Evolutionary conservation across 2,888 invertebrate species (phyloP).

Genomic region (Melanargia galathea): DNA sequence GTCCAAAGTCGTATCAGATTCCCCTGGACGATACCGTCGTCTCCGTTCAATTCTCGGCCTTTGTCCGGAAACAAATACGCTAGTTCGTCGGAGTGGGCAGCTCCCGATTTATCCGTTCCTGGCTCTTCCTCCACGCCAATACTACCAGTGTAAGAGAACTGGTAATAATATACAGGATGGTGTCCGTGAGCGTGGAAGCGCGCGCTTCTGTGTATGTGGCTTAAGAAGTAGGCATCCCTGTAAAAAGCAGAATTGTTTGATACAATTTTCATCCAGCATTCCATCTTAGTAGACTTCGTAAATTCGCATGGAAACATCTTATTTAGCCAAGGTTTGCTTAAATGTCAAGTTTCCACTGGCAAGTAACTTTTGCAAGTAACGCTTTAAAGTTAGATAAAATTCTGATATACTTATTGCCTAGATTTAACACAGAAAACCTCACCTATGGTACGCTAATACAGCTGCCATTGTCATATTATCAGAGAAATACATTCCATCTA

Average conservation of each 20-base stretch:
- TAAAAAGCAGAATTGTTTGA: conserved; percentile 26
- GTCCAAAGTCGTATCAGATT: conserved; percentile 63
- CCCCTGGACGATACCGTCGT: conserved; percentile 57
- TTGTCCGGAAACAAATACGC: conserved; percentile 60
- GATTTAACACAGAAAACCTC: conserved; percentile 12
- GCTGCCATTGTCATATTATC: conserved; percentile 53
- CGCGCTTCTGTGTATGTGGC: conserved; percentile 63
- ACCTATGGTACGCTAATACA: conserved; percentile 67
- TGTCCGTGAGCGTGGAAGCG: conserved; percentile 53
- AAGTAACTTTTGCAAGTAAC: too few species aligned
- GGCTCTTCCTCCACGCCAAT: conserved; percentile 58
- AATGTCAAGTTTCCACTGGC: too few species aligned
- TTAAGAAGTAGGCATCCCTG: conserved; percentile 71
- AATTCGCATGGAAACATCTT: too few species aligned
- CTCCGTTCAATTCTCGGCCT: conserved; percentile 50
- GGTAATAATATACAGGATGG: conserved; percentile 63
- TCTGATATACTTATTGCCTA: background rate
- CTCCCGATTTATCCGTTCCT: conserved; percentile 58
- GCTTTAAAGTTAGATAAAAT: too few species aligned
- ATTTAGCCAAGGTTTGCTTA: too few species aligned
- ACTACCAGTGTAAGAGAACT: conserved; percentile 61
- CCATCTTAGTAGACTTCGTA: too few species aligned
- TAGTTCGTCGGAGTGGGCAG: conserved; percentile 72
- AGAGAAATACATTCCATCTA: conserved; percentile 64
- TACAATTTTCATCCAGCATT: too few species aligned